Base-by-base conservation (phyloP, 1,140 invertebrate species). In the Piezodorus guildinii region DNA sequence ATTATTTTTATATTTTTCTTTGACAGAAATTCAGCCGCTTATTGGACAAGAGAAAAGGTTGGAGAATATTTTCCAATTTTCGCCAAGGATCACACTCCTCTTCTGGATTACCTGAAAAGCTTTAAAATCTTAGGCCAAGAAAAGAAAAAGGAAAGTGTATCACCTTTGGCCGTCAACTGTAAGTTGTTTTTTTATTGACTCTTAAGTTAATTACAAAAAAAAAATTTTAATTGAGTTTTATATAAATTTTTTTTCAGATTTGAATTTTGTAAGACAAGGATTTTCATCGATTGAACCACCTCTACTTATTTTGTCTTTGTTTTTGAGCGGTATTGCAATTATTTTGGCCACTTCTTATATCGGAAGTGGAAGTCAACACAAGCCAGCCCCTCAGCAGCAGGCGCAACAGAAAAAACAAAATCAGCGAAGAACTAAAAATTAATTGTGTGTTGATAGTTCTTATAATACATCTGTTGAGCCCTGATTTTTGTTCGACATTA, bases 51-150 rank as follows among this genome's bases (percentile, higher is more conserved):
- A 60, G 78, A 83, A 71, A 76, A 74, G 64, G 75, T 82, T 3
- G 76, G 76, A 4, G 85, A 88, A 69, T 90, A 88, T 70, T 79
- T 89, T 63, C 85, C 86, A 17, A 73, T 80, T 21, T 83, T 80
- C 68, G 78, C 80, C 54, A 78, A 77, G 51, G 78, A 81, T 69
- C 77, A 84, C 65, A 70, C 78, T 15, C 77, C 79, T 2, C 71
- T 86, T 14, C 69, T 83, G 1, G 81, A 85, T 51, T 85, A 82
- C 72, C 71, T 86, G 17, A 73, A 73, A 30, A 78, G 79, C 52
- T 75, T 80, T 70, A 82, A 81, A 66, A 72, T 82, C 30, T 68
- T 81, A 21, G 73, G 76, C 52, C 72, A 72, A 14, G 73, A 75
- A 34, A 34, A 60, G 16, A 66, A 68, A 43, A 63, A 67, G 39